Conservation (phyloP, 2,888 invertebrate species). For the Ethmia dodecea region DNA sequence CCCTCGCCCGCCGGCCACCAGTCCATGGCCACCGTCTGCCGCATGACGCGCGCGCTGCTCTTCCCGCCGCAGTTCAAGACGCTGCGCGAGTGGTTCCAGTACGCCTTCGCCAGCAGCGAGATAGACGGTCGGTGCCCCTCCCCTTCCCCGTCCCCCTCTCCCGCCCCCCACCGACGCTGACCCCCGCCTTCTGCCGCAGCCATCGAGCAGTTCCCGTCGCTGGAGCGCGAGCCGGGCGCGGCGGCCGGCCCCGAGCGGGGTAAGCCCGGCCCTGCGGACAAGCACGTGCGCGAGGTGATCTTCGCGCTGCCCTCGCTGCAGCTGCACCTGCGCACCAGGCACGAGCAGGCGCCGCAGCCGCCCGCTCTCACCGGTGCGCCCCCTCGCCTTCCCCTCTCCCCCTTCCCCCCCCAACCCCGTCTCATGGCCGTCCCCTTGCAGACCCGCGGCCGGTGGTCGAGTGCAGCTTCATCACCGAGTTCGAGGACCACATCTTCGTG, state of each 20-base stretch:
- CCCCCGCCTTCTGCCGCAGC: constrained; percentile 63
- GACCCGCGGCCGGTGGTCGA: constrained; percentile 93
- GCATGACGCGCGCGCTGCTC: constrained; percentile 92
- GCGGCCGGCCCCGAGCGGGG: constrained; percentile 56
- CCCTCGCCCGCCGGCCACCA: constrained; percentile 83
- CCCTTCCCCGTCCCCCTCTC: neutral
- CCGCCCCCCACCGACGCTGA: neutral
- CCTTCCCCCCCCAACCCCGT: neutral
- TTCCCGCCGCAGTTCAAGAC: constrained; percentile 98
- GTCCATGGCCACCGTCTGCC: constrained; percentile 96
- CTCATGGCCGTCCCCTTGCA: constrained; percentile 32
- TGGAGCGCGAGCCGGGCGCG: constrained; percentile 83
- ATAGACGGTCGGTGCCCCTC: constrained; percentile 84
- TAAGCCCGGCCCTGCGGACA: constrained; percentile 39
- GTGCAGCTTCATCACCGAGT: constrained; percentile 98
- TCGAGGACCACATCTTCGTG: constrained; percentile 98
- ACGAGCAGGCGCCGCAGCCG: constrained; percentile 86
- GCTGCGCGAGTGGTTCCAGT: constrained; percentile 97
- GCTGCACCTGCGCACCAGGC: constrained; percentile 94
- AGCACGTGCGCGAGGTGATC: constrained; percentile 94
- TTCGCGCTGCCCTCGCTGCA: constrained; percentile 96
- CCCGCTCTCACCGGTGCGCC: constrained; percentile 81
- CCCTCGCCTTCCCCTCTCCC: too few relatives aligned
- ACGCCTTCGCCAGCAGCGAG: constrained; percentile 96
- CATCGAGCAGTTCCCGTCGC: constrained; percentile 92